Evolutionary conservation across 30 jellyfish, hydroid and myxozoan genomes (phyloP).

Genomic region (Phacellophora camtschatica): DNA sequence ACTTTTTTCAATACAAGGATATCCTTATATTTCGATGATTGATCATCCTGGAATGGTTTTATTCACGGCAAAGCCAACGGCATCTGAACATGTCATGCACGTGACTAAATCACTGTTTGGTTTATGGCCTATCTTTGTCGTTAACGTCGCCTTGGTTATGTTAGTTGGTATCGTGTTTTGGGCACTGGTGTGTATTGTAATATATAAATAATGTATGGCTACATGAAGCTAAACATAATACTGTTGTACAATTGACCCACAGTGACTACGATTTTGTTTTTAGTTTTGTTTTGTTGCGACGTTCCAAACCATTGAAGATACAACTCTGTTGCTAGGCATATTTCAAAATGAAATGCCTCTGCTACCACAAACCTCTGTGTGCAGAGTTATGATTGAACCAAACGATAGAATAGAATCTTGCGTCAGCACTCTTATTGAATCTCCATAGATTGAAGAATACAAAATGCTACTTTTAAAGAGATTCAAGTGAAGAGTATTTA

Average conservation of each 20-base stretch:
- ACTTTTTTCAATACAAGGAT: constrained; percentile 12
- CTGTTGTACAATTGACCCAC: too few relatives aligned
- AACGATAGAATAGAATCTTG: too few relatives aligned
- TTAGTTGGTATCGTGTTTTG: constrained; percentile 56
- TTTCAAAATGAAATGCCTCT: not conserved
- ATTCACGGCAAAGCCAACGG: constrained; percentile 14
- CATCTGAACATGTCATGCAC: constrained; percentile 16
- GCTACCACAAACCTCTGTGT: not conserved
- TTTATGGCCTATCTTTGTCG: constrained; percentile 60
- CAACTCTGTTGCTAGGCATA: not conserved
- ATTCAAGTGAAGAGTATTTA: too few relatives aligned
- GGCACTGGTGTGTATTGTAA: constrained; percentile 27
- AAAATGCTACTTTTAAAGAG: too few relatives aligned
- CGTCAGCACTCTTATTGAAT: too few relatives aligned
- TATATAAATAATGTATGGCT: not conserved
- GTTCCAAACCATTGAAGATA: too few relatives aligned
- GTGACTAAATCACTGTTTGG: not conserved
- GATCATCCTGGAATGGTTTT: constrained; percentile 75
- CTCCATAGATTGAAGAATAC: too few relatives aligned
- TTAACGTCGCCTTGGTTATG: constrained; percentile 20
- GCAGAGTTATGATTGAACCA: too few relatives aligned
- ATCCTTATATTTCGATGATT: constrained; percentile 44
- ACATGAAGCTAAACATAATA: too few relatives aligned
- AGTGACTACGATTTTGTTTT: too few relatives aligned
- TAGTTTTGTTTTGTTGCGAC: too few relatives aligned